Evolutionary conservation across 2,888 invertebrate genomes (phyloP).

Genomic region (Spicauda simplicius): DNA sequence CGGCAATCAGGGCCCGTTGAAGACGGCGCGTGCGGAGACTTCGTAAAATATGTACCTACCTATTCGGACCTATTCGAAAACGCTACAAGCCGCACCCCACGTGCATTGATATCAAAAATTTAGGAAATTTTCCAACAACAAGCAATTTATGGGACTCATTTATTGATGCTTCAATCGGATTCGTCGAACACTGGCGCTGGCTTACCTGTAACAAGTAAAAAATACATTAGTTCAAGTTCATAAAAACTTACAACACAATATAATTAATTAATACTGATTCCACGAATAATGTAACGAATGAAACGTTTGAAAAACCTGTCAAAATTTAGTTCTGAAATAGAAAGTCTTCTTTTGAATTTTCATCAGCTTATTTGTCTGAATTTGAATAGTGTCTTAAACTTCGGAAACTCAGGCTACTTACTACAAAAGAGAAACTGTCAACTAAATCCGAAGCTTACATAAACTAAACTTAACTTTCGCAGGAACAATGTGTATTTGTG

Average conservation of each 20-base stretch:
- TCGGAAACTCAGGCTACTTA: conserved; percentile 13
- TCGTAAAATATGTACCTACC: conserved; percentile 69
- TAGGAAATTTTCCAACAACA: conserved; percentile 15
- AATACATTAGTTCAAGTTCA: background rate
- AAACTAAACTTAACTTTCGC: conserved; percentile 22
- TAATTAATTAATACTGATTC: background rate
- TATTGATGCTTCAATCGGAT: conserved; percentile 9
- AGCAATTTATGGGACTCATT: conserved; percentile 21
- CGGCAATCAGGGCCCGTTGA: conserved; percentile 84
- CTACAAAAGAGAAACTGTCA: conserved; percentile 25
- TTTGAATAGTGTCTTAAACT: conserved; percentile 25
- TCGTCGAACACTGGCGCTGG: background rate
- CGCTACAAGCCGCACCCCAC: conserved; percentile 35
- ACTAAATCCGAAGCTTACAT: conserved; percentile 21
- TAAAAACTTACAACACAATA: background rate
- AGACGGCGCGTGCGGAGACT: conserved; percentile 82
- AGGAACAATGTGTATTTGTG: conserved; percentile 15
- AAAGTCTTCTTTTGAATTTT: background rate
- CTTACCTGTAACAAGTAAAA: conserved; percentile 42
- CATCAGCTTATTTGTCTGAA: conserved; percentile 8
- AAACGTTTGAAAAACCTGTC: background rate
- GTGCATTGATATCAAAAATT: conserved; percentile 26
- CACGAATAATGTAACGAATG: background rate
- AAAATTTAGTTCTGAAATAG: background rate
- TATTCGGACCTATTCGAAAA: conserved; percentile 41